phyloP scores from a whole-genome alignment of 2,113 vertebrate species.

The Pogonocichla stellata region DNA sequence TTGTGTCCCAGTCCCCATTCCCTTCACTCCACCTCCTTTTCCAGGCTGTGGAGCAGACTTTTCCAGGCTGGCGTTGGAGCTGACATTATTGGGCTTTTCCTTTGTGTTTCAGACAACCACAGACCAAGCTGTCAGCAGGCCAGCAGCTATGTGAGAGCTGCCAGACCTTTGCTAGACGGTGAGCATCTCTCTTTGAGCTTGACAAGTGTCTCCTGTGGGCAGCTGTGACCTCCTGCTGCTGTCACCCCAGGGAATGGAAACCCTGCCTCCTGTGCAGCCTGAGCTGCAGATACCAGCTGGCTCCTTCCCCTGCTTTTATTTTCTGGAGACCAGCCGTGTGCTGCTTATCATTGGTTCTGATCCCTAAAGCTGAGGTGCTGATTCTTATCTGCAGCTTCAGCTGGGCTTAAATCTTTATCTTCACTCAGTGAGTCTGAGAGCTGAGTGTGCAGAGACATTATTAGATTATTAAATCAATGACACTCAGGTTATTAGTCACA shows the following conservation, averaged over 20 bases:
- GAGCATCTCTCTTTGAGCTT: not conserved
- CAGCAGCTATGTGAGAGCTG: not conserved
- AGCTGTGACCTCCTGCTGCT: not conserved
- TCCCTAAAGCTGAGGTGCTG: constrained; percentile 41
- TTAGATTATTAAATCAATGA: constrained; percentile 77
- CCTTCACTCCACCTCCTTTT: not conserved
- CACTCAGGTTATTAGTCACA: constrained; percentile 75
- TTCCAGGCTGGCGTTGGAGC: not conserved
- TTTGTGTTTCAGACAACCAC: not conserved
- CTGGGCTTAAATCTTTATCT: constrained; percentile 54
- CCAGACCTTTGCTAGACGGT: not conserved
- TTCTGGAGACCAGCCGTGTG: constrained; percentile 5
- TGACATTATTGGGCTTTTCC: not conserved
- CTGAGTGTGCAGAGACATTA: constrained; percentile 66
- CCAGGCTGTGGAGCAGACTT: not conserved
- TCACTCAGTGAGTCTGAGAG: constrained; percentile 33
- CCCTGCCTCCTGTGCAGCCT: not conserved
- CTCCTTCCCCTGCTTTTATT: not conserved
- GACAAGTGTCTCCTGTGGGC: not conserved
- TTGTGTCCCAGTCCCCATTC: accelerated
- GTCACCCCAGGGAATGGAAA: not conserved
- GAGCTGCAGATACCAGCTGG: not conserved
- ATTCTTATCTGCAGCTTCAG: constrained; percentile 59
- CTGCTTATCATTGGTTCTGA: constrained; percentile 39
- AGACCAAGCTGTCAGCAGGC: not conserved